These are phyloP conservation scores for Bombus huntii DNA, from an alignment of 1,140 invertebrate species.

Conservation along the genomic window DNA sequence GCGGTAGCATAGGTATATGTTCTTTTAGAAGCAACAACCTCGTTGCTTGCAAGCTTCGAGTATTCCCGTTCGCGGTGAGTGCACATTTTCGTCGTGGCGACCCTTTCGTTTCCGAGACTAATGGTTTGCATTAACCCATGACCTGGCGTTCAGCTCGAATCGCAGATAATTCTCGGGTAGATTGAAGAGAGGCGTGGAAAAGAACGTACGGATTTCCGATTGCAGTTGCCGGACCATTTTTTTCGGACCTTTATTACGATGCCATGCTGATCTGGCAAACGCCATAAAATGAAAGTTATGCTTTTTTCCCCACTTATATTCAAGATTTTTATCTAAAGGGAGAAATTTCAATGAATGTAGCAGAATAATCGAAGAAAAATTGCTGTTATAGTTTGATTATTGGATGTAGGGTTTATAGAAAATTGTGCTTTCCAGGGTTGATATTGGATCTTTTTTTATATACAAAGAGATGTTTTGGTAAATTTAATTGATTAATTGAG, in stretches of 20 bases:
- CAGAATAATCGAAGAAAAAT: neutral
- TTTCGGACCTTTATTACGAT: neutral
- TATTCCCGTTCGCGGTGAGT: slow-evolving; percentile 30
- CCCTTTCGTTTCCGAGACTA: slow-evolving; percentile 67
- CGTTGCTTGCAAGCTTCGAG: slow-evolving; percentile 14
- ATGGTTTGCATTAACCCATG: slow-evolving; percentile 72
- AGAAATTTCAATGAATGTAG: neutral
- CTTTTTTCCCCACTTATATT: neutral
- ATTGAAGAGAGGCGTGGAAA: neutral
- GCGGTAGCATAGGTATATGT: no score
- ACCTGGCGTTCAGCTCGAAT: slow-evolving; percentile 49
- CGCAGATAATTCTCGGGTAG: slow-evolving; percentile 29
- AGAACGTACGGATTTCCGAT: neutral
- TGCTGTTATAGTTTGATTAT: neutral
- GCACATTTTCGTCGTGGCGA: slow-evolving; percentile 63
- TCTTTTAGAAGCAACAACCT: slow-evolving; percentile 26
- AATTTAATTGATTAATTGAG: no score
- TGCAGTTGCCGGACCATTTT: neutral
- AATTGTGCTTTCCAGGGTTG: neutral
- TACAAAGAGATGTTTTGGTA: neutral
- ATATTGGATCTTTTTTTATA: neutral
- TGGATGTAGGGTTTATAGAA: neutral
- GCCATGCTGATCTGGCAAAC: neutral
- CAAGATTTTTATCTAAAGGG: neutral
- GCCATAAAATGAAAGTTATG: neutral